Base-by-base conservation (phyloP, 2,888 invertebrate genomes). In the Xestoiulus laeticollis region DNA sequence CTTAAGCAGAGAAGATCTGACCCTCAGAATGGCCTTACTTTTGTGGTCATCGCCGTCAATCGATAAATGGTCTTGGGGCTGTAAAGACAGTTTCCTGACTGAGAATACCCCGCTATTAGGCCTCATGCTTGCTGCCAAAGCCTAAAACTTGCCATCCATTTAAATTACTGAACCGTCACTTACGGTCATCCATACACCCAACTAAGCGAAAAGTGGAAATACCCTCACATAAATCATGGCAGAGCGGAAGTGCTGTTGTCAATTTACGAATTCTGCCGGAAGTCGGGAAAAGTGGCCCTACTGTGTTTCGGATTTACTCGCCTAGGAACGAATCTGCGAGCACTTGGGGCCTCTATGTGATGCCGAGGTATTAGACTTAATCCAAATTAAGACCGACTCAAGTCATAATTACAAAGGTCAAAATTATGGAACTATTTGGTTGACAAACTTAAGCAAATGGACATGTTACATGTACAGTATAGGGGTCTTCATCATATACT, bases 171-270 rank as follows among this genome's bases (percentile, higher is more conserved):
- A 8, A 26, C 22, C 68, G 68, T 68, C 68, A 68, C 68, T 68
- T 68, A 68, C 68, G 68, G 68, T 68, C 68, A 68, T 68, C 68
- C 26, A 26, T 68, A 68, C 68, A 68, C 26, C 68, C 68, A 10
- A 68, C 68, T 68, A 68, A 68, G 68, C 68, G 68, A 68, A 68
- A 68, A 22, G n/a, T 68, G 68, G 6, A 22, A 26, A 8, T 22
- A 26, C 68, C 26, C 16, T 26, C 68, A 19, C 68, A 68, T 68
- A 68, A 68, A 68, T 68, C 68, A 68, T 26, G 22, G 2, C 68
- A 22, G 26, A 68, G 22, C 68, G 68, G 68, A 68, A 26, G 68
- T 8, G 26, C 68, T 26, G 68, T 68, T 68, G 68, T 68, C 68
- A 68, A 68, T 68, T 68, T 68, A 8, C 68, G 68, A 68, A 68